Evolutionary conservation across 2,113 vertebrate species (phyloP).

Genomic region (Lethenteron reissneri): DNA sequence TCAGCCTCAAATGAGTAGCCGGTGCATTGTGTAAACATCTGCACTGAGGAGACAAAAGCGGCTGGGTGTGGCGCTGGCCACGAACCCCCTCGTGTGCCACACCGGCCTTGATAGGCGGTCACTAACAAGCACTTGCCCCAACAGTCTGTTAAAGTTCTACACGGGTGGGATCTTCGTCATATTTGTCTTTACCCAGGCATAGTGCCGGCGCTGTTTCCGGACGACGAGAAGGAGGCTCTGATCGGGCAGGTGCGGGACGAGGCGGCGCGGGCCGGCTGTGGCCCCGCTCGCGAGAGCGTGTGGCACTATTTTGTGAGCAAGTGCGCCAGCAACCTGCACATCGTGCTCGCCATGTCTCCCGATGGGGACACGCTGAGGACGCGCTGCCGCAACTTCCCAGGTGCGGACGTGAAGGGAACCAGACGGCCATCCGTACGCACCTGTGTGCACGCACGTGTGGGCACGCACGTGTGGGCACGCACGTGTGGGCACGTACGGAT

Average conservation of each 20-base stretch:
- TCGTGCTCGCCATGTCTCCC: conserved; percentile 77
- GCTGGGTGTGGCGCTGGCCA: too few species aligned
- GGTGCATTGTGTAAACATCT: too few species aligned
- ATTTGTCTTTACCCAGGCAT: conserved; percentile 33
- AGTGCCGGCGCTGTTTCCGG: conserved; percentile 66
- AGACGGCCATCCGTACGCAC: too few species aligned
- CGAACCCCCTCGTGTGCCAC: too few species aligned
- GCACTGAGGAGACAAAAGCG: too few species aligned
- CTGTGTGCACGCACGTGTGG: too few species aligned
- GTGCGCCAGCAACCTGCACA: conserved; percentile 64
- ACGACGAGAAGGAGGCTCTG: conserved; percentile 62
- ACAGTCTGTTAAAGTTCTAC: background rate
- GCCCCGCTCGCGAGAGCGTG: conserved; percentile 51
- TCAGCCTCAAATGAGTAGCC: too few species aligned
- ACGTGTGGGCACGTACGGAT: too few species aligned
- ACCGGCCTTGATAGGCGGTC: too few species aligned
- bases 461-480: too few species aligned
- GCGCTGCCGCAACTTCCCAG: conserved; percentile 86
- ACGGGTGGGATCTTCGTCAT: background rate
- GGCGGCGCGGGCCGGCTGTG: conserved; percentile 33
- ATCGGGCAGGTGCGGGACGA: conserved; percentile 46
- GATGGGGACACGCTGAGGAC: conserved; percentile 56
- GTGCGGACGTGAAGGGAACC: conserved; percentile 17
- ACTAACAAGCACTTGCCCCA: too few species aligned
- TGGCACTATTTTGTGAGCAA: conserved; percentile 84